Evolutionary conservation across 1,140 invertebrate genomes (phyloP), one percentile per base, ranked within the genome.

Genomic region (Aradophagus sp.): DNA sequence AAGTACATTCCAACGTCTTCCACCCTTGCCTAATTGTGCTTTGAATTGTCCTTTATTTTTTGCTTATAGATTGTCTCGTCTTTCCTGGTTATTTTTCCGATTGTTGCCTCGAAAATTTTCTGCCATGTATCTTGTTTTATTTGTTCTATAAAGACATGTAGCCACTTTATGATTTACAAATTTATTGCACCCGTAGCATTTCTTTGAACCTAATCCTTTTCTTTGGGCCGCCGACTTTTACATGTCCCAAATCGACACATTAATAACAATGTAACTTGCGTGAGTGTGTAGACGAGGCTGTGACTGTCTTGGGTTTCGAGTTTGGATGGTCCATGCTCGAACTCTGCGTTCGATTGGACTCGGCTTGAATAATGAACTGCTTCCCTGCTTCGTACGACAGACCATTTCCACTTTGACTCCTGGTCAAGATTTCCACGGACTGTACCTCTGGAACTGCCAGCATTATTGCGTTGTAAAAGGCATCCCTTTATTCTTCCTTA

Each of bases 401-500:
- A 2, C 19, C 15, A 11, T 41, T 41, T n/a, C 34, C 34, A 2
- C 7, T 16, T 12, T 36, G 34, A 36, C 34, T 36, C 17, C 17
- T 36, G 2, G 6, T 36, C 14, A 36, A 10, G 13, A 36, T 16
- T 16, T 36, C 34, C 2, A 36, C 34, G 8, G 34, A 16, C 13
- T 36, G 34, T 8, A 36, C 15, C n/a, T 36, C 34, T 15, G 34
- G 34, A 15, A 36, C 34, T 2, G n/a, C 12, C 12, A 15, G 31
- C 41, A 13, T 23, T 23, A 45, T 45, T n/a, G 41, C 41, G 20
- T 45, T 45, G n/a, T 11, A 45, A 11, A 45, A 45, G 3, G 42
- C 27, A 19, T 47, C 41, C 10, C 14, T 16, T 34, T 47, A 19
- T 7, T 47, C 42, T 16, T 44, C 14, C 0, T 27, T 26, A 4